phyloP scores from a whole-genome alignment of 2,888 invertebrate species.

The Archips crataeganus region DNA sequence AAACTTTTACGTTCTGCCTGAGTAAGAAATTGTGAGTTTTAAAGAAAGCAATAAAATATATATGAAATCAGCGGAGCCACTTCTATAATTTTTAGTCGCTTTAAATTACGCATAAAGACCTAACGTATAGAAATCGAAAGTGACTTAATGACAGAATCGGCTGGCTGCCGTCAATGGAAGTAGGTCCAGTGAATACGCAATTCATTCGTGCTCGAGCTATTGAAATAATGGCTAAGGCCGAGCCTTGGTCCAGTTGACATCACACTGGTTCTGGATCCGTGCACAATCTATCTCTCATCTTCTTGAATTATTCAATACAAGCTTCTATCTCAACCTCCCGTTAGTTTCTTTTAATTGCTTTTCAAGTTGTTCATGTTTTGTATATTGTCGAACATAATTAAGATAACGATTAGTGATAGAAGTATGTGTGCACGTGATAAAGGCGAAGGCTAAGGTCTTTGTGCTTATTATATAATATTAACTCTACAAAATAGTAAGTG shows the following conservation, averaged over 20 bases:
- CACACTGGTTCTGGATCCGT: conserved; percentile 61
- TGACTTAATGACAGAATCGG: conserved; percentile 42
- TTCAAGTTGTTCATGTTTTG: conserved; percentile 16
- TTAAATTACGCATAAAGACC: conserved; percentile 38
- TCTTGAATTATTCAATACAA: conserved; percentile 45
- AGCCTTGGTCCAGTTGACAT: conserved; percentile 76
- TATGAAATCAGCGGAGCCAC: conserved; percentile 18
- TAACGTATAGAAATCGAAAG: conserved; percentile 40
- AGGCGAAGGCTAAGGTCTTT: conserved; percentile 10
- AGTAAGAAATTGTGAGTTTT: conserved; percentile 12
- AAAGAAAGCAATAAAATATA: conserved; percentile 22
- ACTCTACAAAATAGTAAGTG: conserved; percentile 17
- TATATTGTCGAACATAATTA: conserved; percentile 28
- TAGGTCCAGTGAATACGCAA: conserved; percentile 48
- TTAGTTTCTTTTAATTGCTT: conserved; percentile 25
- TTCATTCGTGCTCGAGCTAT: conserved; percentile 56
- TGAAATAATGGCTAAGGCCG: conserved; percentile 73
- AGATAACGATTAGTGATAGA: conserved; percentile 26
- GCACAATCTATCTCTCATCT: conserved; percentile 54
- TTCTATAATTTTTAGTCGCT: conserved; percentile 32
- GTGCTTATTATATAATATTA: conserved; percentile 26
- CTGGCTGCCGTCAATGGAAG: conserved; percentile 33
- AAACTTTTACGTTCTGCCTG: background rate
- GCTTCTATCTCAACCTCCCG: conserved; percentile 16
- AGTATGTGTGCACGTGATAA: conserved; percentile 12